Evolutionary conservation across 2,113 vertebrate species (phyloP), one percentile per base, ranked within the genome.

Genomic region (Hystrix brachyura): DNA sequence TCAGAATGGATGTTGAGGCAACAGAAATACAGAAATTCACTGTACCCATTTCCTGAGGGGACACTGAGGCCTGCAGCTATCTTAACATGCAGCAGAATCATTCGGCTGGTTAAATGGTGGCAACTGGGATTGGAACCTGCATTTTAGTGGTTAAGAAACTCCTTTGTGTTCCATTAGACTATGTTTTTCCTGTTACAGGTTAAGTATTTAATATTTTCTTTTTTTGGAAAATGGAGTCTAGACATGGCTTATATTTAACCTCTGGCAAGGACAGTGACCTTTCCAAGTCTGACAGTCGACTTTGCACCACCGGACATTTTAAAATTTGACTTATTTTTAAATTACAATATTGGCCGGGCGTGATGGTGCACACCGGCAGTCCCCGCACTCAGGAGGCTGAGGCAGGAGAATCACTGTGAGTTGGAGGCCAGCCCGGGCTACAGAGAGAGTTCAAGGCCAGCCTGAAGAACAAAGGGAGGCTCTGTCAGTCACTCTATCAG

Each of bases 261-360:
- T 82, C 8, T 57, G 59, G 11, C 7, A 64, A 89, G 48, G 48
- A 89, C 79, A 91, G 74, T 29, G 32, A 59, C 57, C n/a, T 76
- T 95, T 48, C 32, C 21, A 59, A 53, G 25, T 92, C 23, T 51
- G 2, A 38, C 29, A 62, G 0, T 79, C 81, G 71, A 89, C 29
- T 2, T 91, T 71, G 92, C 12, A 94, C 4, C 94, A 11, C 59
- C 67, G 25, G 57, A 80, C 74, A 62, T 71, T 94, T 82, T 46
- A 87, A 86, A 76, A 23, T 83, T 80, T 51, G 43, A 67, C n/a
- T 82, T 72, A 65, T 14, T 72, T 91, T 7, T 87, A 93, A 93
- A 57, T 69, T 46, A 64, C 1, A 83, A 13, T 9, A 29, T 13
- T 51, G 6, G 25, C 72, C 13, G 0, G 5, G 72, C 7, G 15